Conservation (phyloP, 2,113 vertebrate species). For the Alces alces region DNA sequence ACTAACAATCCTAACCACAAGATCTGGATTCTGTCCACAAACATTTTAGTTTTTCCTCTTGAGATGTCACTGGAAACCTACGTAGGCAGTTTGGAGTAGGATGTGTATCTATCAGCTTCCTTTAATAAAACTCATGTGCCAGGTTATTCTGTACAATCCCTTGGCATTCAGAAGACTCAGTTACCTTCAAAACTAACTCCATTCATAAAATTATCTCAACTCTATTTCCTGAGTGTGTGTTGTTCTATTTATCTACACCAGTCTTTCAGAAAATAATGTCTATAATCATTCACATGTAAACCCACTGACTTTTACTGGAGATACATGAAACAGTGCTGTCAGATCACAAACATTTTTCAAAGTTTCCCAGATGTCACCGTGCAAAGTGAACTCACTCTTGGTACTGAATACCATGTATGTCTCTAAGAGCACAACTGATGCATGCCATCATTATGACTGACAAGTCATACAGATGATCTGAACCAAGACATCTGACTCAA, state of each 20-base stretch:
- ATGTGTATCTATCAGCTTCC: background rate
- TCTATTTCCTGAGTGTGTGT: background rate
- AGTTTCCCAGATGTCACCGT: background rate
- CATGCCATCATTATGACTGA: background rate
- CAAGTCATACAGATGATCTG: background rate
- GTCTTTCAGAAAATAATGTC: background rate
- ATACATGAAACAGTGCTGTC: background rate
- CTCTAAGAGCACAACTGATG: background rate
- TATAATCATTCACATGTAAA: background rate
- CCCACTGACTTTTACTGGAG: background rate
- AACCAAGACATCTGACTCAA: background rate
- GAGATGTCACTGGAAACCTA: background rate
- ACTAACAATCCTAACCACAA: background rate
- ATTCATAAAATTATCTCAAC: constrained; percentile 4
- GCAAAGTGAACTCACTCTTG: background rate
- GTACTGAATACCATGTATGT: background rate
- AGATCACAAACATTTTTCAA: background rate
- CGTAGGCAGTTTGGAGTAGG: background rate
- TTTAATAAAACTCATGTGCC: background rate
- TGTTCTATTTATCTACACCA: background rate
- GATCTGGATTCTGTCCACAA: background rate
- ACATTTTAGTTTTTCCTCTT: background rate
- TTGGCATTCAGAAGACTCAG: background rate
- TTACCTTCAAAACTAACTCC: background rate
- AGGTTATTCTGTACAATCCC: background rate